Conservation (phyloP, 2,888 invertebrate species). For the Empis livida region DNA sequence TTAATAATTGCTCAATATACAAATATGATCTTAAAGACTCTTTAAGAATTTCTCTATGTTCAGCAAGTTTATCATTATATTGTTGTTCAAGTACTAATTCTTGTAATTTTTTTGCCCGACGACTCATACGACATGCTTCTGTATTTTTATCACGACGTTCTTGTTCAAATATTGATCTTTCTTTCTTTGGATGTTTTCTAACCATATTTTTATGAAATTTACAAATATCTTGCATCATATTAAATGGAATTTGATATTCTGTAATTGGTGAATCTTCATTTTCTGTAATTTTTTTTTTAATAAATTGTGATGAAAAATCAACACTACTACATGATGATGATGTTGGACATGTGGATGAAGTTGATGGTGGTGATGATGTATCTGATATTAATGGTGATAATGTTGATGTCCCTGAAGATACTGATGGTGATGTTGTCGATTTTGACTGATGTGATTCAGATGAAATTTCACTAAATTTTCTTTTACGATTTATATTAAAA, state of each 20-base stretch:
- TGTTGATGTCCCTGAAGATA: too few relatives aligned
- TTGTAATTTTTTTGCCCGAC: slow-evolving; percentile 20
- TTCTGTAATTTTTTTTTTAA: background rate
- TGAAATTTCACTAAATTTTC: background rate
- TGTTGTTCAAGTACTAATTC: slow-evolving; percentile 19
- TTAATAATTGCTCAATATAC: slow-evolving; percentile 21
- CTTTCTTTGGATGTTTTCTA: slow-evolving; percentile 12
- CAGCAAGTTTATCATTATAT: slow-evolving; percentile 14
- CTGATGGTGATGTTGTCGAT: background rate
- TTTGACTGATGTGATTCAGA: background rate
- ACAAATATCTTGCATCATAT: slow-evolving; percentile 15
- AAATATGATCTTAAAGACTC: slow-evolving; percentile 21
- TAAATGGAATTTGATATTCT: background rate
- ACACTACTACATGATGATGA: background rate
- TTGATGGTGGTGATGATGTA: background rate
- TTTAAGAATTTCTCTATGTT: slow-evolving; percentile 18
- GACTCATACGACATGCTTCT: slow-evolving; percentile 17
- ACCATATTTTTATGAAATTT: slow-evolving; percentile 17
- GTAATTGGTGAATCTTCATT: background rate
- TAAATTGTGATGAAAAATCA: background rate
- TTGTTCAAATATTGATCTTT: slow-evolving; percentile 12
- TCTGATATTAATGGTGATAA: too few relatives aligned
- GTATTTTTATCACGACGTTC: slow-evolving; percentile 12
- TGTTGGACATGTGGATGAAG: background rate
- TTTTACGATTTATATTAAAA: background rate